These are phyloP conservation scores for Blera fallax DNA, from an alignment of 2,888 invertebrate genomes.

Conservation along the genomic window DNA sequence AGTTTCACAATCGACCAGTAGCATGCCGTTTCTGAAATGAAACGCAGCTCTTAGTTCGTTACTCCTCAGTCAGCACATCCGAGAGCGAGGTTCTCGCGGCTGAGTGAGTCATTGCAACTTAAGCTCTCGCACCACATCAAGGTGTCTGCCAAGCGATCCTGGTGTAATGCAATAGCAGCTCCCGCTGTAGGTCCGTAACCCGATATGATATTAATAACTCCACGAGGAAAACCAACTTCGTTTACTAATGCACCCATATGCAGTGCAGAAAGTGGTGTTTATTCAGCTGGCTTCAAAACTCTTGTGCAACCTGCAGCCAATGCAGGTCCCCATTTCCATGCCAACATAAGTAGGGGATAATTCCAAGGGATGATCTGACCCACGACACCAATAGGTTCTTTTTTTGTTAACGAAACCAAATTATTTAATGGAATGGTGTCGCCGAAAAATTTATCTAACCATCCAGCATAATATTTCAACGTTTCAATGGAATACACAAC, in stretches of 20 bases:
- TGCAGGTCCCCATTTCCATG: slow-evolving; percentile 90
- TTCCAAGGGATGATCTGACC: slow-evolving; percentile 93
- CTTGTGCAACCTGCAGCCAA: slow-evolving; percentile 87
- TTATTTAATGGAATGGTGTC: slow-evolving; percentile 91
- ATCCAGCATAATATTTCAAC: slow-evolving; percentile 90
- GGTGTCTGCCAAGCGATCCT: slow-evolving; percentile 87
- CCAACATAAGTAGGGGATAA: slow-evolving; percentile 89
- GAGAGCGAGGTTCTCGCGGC: too few species aligned
- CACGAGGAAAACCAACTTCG: slow-evolving; percentile 91
- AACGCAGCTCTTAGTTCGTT: too few species aligned
- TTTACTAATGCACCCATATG: slow-evolving; percentile 87
- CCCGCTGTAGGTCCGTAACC: slow-evolving; percentile 90
- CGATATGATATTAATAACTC: slow-evolving; percentile 89
- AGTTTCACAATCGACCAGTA: too few species aligned
- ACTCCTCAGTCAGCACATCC: too few species aligned
- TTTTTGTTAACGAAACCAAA: slow-evolving; percentile 85
- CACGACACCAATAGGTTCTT: slow-evolving; percentile 90
- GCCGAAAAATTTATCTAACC: slow-evolving; percentile 93
- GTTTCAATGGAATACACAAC: slow-evolving; percentile 82
- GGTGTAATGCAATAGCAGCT: slow-evolving; percentile 87
- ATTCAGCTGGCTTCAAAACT: slow-evolving; percentile 92
- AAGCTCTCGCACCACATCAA: too few species aligned
- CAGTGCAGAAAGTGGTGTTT: slow-evolving; percentile 91
- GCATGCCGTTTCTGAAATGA: too few species aligned
- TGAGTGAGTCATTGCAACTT: slow-evolving; percentile 92